Percentiles rank a stretch among this genome's conserved stretches.
Evolutionary conservation across 2,797 vertebrate species (phyloP).

Genomic region (Rhinella marina): DNA sequence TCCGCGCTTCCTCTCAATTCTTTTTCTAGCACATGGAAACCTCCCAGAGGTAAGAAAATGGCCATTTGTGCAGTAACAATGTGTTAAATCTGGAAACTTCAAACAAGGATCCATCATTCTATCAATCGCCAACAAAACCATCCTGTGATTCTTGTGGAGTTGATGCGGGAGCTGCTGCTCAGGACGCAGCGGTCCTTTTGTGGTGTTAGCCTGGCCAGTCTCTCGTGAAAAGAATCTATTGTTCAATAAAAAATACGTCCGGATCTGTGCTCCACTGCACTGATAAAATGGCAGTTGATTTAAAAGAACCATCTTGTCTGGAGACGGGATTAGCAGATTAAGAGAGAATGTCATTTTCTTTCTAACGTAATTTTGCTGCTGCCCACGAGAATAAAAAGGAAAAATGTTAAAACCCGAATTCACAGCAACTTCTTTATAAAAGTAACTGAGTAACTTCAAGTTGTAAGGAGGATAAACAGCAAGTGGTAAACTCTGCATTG

Average conservation of each 20-base stretch:
- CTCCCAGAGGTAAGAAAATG: conserved; percentile 2
- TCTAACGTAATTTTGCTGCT: conserved; percentile 74
- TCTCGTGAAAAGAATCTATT: conserved; percentile 74
- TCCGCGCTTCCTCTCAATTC: neutral
- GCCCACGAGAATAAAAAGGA: conserved; percentile 52
- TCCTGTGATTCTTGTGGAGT: conserved; percentile 75
- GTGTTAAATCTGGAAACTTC: conserved; percentile 68
- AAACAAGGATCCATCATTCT: conserved; percentile 68
- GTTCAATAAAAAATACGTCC: conserved; percentile 72
- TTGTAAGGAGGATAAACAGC: neutral
- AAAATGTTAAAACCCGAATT: neutral
- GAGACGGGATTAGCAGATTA: conserved; percentile 76
- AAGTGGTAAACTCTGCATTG: neutral
- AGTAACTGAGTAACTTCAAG: neutral
- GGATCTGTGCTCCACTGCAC: conserved; percentile 72
- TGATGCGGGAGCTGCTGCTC: conserved; percentile 74
- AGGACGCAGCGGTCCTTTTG: conserved; percentile 71
- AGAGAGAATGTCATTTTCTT: conserved; percentile 68
- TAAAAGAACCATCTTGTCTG: conserved; percentile 76
- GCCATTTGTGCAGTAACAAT: conserved; percentile 60
- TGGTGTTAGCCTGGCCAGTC: conserved; percentile 72
- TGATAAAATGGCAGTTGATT: conserved; percentile 74
- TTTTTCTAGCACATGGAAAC: neutral
- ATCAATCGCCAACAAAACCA: conserved; percentile 73
- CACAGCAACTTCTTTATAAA: neutral